Percentiles rank a stretch among this genome's conserved stretches.
These are phyloP conservation scores for Leucoraja erinaceus DNA, from an alignment of 2,113 vertebrate species.

Conservation along the genomic window DNA sequence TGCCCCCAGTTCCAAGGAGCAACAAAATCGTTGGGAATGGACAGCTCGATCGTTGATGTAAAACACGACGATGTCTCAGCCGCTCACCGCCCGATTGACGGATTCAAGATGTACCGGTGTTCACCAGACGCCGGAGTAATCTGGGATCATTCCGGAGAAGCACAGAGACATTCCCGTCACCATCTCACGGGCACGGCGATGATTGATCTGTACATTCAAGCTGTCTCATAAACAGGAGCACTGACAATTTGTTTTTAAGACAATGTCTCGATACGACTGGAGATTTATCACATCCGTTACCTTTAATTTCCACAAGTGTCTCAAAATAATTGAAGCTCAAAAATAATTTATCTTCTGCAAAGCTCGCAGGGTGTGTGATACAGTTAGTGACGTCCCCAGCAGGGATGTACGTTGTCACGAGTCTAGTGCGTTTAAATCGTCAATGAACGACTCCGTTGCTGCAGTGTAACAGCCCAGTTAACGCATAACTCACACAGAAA, in stretches of 20 bases:
- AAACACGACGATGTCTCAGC: neutral
- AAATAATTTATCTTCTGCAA: neutral
- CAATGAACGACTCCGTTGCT: no score
- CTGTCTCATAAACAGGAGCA: neutral
- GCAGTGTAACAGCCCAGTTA: no score
- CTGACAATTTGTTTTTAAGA: neutral
- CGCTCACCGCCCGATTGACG: neutral
- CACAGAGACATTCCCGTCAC: neutral
- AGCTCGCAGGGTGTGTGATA: neutral
- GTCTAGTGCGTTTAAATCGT: no score
- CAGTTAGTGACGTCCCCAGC: no score
- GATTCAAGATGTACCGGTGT: neutral
- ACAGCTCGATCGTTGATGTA: neutral
- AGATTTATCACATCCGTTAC: neutral
- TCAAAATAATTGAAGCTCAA: neutral
- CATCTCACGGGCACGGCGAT: neutral
- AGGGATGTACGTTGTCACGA: no score
- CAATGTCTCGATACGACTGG: neutral
- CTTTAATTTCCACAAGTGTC: conserved; percentile 4
- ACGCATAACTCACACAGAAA: no score
- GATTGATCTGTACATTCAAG: neutral
- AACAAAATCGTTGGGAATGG: neutral
- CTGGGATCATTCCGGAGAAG: neutral
- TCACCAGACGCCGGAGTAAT: neutral
- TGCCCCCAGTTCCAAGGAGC: neutral